Base-by-base conservation (phyloP, 2,797 vertebrate species). In the Bovichtus variegatus region DNA sequence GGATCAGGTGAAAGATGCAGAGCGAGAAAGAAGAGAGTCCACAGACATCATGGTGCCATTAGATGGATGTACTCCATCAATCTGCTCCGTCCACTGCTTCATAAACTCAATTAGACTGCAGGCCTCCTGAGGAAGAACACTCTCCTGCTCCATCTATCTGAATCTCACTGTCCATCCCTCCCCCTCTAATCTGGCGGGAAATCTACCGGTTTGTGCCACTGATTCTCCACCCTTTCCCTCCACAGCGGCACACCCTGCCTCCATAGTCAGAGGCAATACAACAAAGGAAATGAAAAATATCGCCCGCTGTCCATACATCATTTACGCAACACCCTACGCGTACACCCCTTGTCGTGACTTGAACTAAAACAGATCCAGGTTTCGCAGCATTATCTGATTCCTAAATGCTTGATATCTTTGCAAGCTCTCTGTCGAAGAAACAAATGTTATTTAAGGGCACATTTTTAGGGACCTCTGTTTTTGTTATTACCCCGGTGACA, bases 101-200 rank as follows among this genome's bases (percentile, higher is more conserved):
- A 92, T 91, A 91, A 93, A 94, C 90, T 91, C 91, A 91, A 92
- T 93, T 93, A 93, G 91, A 91, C 69, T 59, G 41, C 75, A 74
- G 57, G 68, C 66, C 86, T 92, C 87, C 66, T 21, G 83, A 87
- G 88, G 78, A 87, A 59, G 73, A 82, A 47, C 54, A 7, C 82
- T 77, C 67, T 69, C 76, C 54, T 51, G 60, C 65, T 75, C 81
- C 81, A 85, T 87, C 81, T 70, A 64, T 88, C 85, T 84, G 59
- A 69, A 83, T 72, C 85, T 80, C 67, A 21, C 64, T 70, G 71
- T 76, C 60, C 55, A 40, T 65, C 38, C 27, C 53, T 51, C 58
- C 58, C 23, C 2, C 79, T 71, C 54, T 59, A 4, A 81, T 87
- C 87, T 81, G 78, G 57, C 2, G 13, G 81, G 82, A 89, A 89